Percentiles rank a stretch among this genome's conserved stretches.
These are phyloP conservation scores for Blennius ocellaris DNA, from an alignment of 2,113 vertebrate genomes.

Conservation along the genomic window DNA sequence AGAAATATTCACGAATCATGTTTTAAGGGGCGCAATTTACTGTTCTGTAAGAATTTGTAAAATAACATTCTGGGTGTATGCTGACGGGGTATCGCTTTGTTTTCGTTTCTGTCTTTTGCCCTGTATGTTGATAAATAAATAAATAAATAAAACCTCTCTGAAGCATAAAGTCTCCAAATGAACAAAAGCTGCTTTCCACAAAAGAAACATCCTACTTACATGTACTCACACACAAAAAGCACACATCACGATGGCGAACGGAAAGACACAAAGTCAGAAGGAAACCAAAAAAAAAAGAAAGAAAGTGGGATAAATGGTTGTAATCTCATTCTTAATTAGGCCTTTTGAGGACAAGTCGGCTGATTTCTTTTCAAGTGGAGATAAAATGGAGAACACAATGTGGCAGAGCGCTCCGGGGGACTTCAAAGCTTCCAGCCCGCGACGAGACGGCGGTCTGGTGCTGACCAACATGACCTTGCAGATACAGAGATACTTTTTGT, in stretches of 20 bases:
- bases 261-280: background rate
- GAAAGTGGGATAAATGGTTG: background rate
- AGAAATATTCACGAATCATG: too few species aligned
- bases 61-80: too few species aligned
- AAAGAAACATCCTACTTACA: background rate
- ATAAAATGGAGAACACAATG: slow-evolving; percentile 26
- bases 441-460: slow-evolving; percentile 31
- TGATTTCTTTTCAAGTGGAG: slow-evolving; percentile 19
- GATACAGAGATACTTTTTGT: slow-evolving; percentile 12
- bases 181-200: slow-evolving; percentile 17
- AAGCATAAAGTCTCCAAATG: too few species aligned
- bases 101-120: too few species aligned
- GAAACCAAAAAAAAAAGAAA: background rate
- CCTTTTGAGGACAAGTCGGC: slow-evolving; percentile 13
- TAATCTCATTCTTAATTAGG: slow-evolving; percentile 28
- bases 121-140: too few species aligned
- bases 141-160: too few species aligned
- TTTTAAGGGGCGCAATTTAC: too few species aligned
- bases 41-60: too few species aligned
- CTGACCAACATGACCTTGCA: slow-evolving; percentile 46
- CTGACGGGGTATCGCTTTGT: too few species aligned
- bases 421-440: slow-evolving; percentile 15
- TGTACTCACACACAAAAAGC: slow-evolving; percentile 1
- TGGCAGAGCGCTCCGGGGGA: slow-evolving; percentile 26
- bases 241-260: background rate